These are phyloP conservation scores for Drosophila ironensis DNA, from an alignment of 1,140 invertebrate species.

Conservation along the genomic window DNA sequence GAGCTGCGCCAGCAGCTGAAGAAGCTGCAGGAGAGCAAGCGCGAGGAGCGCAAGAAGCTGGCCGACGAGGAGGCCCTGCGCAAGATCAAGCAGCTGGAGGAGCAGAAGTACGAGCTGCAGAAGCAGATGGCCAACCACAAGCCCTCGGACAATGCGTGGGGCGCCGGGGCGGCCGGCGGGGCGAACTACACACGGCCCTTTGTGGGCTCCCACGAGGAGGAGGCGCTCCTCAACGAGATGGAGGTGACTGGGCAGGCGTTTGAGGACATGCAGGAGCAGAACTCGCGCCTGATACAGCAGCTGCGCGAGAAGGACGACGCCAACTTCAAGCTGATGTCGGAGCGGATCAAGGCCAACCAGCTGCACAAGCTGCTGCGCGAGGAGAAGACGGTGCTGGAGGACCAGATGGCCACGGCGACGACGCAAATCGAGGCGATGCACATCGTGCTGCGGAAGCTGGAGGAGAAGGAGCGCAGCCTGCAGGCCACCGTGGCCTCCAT, in stretches of 20 bases:
- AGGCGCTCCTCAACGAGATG: conserved; percentile 98
- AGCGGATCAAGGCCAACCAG: conserved; percentile 98
- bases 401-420: conserved; percentile 89
- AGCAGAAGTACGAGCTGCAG: conserved; percentile 92
- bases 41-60: conserved; percentile 94
- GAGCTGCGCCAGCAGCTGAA: conserved; percentile 93
- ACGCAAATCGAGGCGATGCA: conserved; percentile 97
- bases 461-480: conserved; percentile 97
- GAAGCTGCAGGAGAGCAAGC: conserved; percentile 94
- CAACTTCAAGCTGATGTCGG: conserved; percentile 99
- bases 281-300: conserved; percentile 97
- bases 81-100: conserved; percentile 97
- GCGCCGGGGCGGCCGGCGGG: conserved; percentile 47
- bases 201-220: conserved; percentile 92
- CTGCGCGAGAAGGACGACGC: conserved; percentile 99
- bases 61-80: conserved; percentile 97
- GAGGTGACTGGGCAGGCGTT: conserved; percentile 99
- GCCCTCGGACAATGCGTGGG: conserved; percentile 86
- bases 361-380: conserved; percentile 96
- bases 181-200: conserved; percentile 83
- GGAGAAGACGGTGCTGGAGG: conserved; percentile 84
- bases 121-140: conserved; percentile 93
- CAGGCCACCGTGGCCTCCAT: conserved; percentile 95
- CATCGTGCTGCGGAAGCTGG: conserved; percentile 95
- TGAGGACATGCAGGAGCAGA: conserved; percentile 99